Evolutionary conservation across 2,113 vertebrate genomes (phyloP), one percentile per base, ranked within the genome.

Genomic region (Pleuronectes platessa): DNA sequence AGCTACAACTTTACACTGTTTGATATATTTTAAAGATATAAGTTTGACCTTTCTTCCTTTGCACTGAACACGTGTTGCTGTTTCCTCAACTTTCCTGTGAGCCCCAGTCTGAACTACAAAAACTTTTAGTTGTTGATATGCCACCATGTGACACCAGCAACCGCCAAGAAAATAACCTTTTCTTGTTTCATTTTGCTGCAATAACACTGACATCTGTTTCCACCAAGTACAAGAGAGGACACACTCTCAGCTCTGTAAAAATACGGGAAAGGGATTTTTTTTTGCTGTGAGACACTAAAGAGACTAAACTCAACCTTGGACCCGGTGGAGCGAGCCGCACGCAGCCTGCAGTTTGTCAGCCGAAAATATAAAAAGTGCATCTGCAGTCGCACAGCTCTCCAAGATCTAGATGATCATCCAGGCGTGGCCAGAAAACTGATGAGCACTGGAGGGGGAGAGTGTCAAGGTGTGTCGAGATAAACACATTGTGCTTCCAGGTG

Each of bases 391-490:
- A 31, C 31, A 31, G 31, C 31, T 37, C 45, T 73, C n/a, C 9
- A 56, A n/a, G 27, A 66, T 55, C 60, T 69, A 68, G 40, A 78
- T 74, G 71, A 83, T 49, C 72, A 78, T 31, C 58, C 80, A 83
- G 74, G 79, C 68, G 14, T 78, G 21, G 64, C 64, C 35, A 9
- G 51, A 0, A 83, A 61, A 77, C 68, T 55, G 82, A 86, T 79
- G 85, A 85, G 64, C 26, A 55, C 40, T 26, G 61, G 40, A 21
- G 68, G 71, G 54, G 40, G 2, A 45, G 54, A 51, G 72, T 74
- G 78, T 82, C 78, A 62, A 72, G 58, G 75, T 69, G 75, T 81
- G 81, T 76, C 66, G 47, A 75, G 76, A 79, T 64, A 70, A 83
- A 81, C 73, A 72, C 35, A 40, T 3, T 4, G 15, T 37, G 51